Evolutionary conservation across 2,888 invertebrate species (phyloP).

Genomic region (Cataglyphis cursor): DNA sequence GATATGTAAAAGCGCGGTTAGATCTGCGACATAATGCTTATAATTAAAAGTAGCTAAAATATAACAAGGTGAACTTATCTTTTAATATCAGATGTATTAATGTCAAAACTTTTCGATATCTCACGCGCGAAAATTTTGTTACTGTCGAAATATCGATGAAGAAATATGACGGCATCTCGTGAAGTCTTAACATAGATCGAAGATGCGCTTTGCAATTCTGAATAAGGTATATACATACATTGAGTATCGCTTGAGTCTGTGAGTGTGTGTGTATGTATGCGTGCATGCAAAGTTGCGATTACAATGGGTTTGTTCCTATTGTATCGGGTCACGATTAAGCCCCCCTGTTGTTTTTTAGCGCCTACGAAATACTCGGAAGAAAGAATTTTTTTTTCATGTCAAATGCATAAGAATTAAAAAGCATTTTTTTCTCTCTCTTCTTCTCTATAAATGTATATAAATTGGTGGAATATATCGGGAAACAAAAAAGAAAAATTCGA

Average conservation of each 20-base stretch:
- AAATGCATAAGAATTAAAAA: background rate
- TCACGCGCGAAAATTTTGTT: background rate
- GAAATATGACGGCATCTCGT: slow-evolving; percentile 4
- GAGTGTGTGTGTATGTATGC: background rate
- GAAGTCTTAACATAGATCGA: slow-evolving; percentile 35
- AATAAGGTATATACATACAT: slow-evolving; percentile 77
- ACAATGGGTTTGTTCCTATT: slow-evolving; percentile 60
- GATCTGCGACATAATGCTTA: background rate
- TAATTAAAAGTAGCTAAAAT: background rate
- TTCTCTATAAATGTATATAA: slow-evolving; percentile 30
- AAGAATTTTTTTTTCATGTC: background rate
- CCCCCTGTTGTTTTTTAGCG: slow-evolving; percentile 34
- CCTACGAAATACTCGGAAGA: slow-evolving; percentile 19
- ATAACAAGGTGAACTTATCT: background rate
- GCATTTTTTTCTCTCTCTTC: background rate
- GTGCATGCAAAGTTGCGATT: slow-evolving; percentile 41
- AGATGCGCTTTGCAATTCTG: slow-evolving; percentile 78
- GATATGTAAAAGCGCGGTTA: slow-evolving; percentile 41
- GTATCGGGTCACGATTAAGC: slow-evolving; percentile 71
- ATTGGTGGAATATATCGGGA: background rate
- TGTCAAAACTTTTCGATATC: background rate
- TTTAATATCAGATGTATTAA: background rate
- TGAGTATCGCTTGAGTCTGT: slow-evolving; percentile 39
- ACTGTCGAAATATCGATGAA: background rate
- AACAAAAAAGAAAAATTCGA: background rate